Percentiles rank a stretch among this genome's conserved stretches.
Conservation (phyloP, 2,888 invertebrate genomes). For the Torymus texanus region DNA sequence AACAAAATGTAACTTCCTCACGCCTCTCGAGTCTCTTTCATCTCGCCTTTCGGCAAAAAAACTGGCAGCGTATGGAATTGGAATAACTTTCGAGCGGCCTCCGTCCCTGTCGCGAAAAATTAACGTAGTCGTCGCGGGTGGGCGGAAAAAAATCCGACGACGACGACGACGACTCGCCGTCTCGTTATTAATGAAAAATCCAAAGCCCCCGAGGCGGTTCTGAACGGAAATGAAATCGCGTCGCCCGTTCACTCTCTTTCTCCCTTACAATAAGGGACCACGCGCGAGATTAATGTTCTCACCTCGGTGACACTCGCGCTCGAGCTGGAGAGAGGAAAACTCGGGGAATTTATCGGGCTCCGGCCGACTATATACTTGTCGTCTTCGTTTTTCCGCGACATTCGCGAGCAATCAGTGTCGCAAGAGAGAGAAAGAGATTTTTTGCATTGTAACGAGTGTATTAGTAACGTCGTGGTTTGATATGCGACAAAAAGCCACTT, state of each 20-base stretch:
- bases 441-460: background rate
- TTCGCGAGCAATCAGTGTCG: slow-evolving; percentile 15
- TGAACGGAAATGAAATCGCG: slow-evolving; percentile 52
- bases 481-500: slow-evolving; percentile 27
- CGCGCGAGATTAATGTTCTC: slow-evolving; percentile 32
- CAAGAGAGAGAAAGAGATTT: background rate
- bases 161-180: background rate
- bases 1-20: background rate
- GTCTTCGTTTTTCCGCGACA: slow-evolving; percentile 14
- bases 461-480: no score
- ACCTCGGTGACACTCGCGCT: background rate
- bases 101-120: slow-evolving; percentile 8
- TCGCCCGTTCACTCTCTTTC: background rate
- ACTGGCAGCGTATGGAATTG: background rate
- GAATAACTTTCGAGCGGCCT: background rate
- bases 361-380: background rate
- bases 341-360: slow-evolving; percentile 23
- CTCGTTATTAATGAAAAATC: slow-evolving; percentile 50
- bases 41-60: background rate
- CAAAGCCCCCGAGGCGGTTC: slow-evolving; percentile 14
- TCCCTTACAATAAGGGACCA: slow-evolving; percentile 31
- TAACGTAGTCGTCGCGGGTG: slow-evolving; percentile 5
- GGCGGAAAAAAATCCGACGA: background rate
- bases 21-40: no score
- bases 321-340: background rate